phyloP scores from a whole-genome alignment of 2,113 vertebrate species.

The Sphyrna mokarran region DNA sequence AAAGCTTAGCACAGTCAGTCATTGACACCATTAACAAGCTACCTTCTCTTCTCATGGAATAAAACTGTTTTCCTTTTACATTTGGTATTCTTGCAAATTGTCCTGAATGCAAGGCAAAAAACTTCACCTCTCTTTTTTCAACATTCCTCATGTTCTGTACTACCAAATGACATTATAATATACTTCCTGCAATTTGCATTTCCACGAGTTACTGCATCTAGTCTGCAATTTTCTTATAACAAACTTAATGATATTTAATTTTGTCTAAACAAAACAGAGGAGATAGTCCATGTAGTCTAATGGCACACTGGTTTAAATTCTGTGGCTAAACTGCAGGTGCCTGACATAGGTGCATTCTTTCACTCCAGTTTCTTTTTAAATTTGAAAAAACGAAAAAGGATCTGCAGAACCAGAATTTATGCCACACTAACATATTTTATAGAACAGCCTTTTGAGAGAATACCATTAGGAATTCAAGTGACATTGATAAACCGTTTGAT shows the following conservation, averaged over 20 bases:
- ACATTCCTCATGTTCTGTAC: too few relatives aligned
- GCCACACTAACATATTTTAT: not conserved
- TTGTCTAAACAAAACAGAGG: not conserved
- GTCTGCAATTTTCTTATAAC: not conserved
- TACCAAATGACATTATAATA: too few relatives aligned
- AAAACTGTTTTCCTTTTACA: too few relatives aligned
- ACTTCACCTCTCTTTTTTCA: too few relatives aligned
- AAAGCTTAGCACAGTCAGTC: too few relatives aligned
- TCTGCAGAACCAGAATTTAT: not conserved
- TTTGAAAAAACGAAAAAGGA: not conserved
- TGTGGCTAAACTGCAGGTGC: not conserved
- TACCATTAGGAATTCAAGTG: not conserved
- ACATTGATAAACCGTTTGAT: not conserved
- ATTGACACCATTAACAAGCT: too few relatives aligned
- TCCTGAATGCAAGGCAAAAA: too few relatives aligned
- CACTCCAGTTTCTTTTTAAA: too few relatives aligned
- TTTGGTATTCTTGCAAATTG: too few relatives aligned
- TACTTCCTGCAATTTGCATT: not conserved
- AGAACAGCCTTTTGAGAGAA: not conserved
- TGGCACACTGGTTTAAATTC: not conserved
- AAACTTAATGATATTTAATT: not conserved
- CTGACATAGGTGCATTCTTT: not conserved
- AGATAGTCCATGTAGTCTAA: not conserved
- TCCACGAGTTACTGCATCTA: not conserved
- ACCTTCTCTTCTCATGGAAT: too few relatives aligned